Percentiles rank a stretch among this genome's conserved stretches.
These are phyloP conservation scores for Nasonia oneida DNA, from an alignment of 2,888 invertebrate genomes.

Conservation along the genomic window DNA sequence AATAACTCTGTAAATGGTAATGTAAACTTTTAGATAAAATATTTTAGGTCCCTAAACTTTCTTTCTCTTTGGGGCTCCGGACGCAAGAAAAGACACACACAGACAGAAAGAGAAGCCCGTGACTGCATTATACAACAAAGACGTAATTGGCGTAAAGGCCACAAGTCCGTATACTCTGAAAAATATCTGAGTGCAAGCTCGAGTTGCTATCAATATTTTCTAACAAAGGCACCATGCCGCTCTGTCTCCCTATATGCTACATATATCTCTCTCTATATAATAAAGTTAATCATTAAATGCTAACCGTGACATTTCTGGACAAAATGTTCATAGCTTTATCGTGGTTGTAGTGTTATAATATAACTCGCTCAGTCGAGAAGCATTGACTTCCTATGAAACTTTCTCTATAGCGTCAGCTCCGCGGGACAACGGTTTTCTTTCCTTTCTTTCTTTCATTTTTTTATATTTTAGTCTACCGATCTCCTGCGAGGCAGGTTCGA, in stretches of 20 bases:
- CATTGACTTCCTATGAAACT: conserved; percentile 14
- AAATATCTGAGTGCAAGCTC: conserved; percentile 55
- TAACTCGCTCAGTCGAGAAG: conserved; percentile 43
- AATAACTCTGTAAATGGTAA: conserved; percentile 55
- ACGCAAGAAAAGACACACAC: conserved; percentile 9
- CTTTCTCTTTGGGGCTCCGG: conserved; percentile 44
- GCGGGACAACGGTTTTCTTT: not conserved
- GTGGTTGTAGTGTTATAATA: conserved; percentile 8
- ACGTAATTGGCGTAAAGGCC: conserved; percentile 39
- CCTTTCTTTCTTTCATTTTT: not conserved
- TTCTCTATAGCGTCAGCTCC: conserved; percentile 24
- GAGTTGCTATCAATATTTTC: conserved; percentile 37
- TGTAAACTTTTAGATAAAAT: conserved; percentile 59
- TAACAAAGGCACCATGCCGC: conserved; percentile 59
- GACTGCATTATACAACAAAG: conserved; percentile 33
- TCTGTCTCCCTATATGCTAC: conserved; percentile 30
- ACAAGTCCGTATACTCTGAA: conserved; percentile 54
- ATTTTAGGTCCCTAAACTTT: conserved; percentile 56
- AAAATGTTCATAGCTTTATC: conserved; percentile 43
- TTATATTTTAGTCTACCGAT: conserved; percentile 23
- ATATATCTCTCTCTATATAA: conserved; percentile 18
- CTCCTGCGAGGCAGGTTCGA: conserved; percentile 10
- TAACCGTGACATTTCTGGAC: conserved; percentile 47
- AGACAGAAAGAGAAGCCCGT: conserved; percentile 28
- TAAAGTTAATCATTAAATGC: conserved; percentile 53